Percentiles rank a stretch among this genome's conserved stretches.
Conservation (phyloP, 2,797 vertebrate species). For the Rhinophrynus dorsalis region DNA sequence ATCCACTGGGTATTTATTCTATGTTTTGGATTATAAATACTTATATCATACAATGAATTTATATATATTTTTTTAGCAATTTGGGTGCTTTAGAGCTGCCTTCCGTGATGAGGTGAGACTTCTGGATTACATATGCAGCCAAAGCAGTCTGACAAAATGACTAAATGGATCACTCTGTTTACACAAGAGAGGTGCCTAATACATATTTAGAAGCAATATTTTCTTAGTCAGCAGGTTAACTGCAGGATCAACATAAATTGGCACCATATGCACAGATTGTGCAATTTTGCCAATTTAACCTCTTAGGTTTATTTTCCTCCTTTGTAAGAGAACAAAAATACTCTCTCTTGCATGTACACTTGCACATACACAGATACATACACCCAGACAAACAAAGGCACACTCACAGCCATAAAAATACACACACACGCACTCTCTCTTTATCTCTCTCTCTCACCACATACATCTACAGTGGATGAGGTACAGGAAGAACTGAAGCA, state of each 20-base stretch:
- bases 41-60: background rate
- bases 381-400: no score
- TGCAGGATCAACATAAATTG: constrained; percentile 20
- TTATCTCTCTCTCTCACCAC: no score
- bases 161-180: constrained; percentile 33
- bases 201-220: constrained; percentile 22
- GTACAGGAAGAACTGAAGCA: no score
- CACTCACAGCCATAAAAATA: no score
- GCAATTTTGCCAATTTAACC: constrained; percentile 1
- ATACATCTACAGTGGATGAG: no score
- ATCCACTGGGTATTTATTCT: no score
- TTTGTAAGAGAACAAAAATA: background rate
- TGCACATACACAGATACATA: no score
- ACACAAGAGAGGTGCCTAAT: constrained; percentile 16
- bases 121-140: constrained; percentile 11
- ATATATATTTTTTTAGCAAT: background rate
- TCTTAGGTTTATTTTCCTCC: background rate
- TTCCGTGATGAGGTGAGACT: background rate
- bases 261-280: background rate
- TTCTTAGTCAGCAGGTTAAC: constrained; percentile 25
- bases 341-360: no score
- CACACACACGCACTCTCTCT: no score
- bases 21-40: no score
- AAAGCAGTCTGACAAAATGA: constrained; percentile 3
- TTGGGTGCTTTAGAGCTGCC: background rate